Base-by-base conservation (phyloP, 30 jellyfish, hydroid and myxozoan species). In the Cassiopea xamachana region DNA sequence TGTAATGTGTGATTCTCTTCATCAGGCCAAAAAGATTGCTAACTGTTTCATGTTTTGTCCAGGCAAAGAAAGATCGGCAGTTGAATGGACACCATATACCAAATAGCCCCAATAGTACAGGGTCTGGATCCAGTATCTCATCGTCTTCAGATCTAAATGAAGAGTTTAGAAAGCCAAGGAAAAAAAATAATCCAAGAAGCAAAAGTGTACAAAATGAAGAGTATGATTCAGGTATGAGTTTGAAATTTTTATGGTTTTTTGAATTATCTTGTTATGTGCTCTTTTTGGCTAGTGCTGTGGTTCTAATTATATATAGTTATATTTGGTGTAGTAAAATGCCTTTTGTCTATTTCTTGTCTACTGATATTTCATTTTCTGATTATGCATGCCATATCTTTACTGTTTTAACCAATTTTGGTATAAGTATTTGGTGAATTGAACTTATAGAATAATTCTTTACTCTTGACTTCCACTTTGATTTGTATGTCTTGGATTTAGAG, bases 41-140 rank as follows among this genome's bases (percentile, higher is more conserved):
- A 27, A 27, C 39, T 27, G 39, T 27, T 27, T 27, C 39, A 27
- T 27, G 39, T 27, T 27, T 27, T 27, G 39, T 84, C 4, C 75
- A 89, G 96, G 92, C 92, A 1, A 89, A 81, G 77, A 69, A 87
- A 58, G 92, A 49, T 12, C 49, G n/a, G 27, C 84, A 74, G 46
- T 27, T 67, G 60, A 72, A 58, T 71, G 87, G 85, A 19, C 67
- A 75, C 67, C 80, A 79, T 17, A 39, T 86, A 7, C 92, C 94
- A 58, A 87, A 86, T 75, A 91, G 97, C 81, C 97, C 97, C 15
- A 91, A 86, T 71, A 92, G 94, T 58, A 86, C 97, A 1, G 87
- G 87, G 12, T 91, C 97, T 1, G 92, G 93, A 17, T 81, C 96
- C 17, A 89, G 96, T 64, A 43, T 58, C 45, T 84, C 94, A 7